Evolutionary conservation across 2,113 vertebrate genomes (phyloP).

Genomic region (Azemiops feae): DNA sequence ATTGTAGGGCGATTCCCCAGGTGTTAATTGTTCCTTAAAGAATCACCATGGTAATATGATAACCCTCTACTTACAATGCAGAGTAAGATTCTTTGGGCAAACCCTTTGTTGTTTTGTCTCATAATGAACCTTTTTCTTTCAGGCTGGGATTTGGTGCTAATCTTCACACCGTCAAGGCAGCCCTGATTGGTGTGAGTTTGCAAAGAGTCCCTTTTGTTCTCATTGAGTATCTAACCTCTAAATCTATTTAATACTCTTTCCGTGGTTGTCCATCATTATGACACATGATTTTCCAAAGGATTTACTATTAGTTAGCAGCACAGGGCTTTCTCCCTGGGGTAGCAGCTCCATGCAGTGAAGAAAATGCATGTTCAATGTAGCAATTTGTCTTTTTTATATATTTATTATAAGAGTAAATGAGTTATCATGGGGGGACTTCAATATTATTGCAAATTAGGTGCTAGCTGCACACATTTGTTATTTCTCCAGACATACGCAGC

Average conservation of each 20-base stretch:
- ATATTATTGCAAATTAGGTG: conserved; percentile 84
- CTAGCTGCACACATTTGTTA: conserved; percentile 77
- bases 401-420: conserved; percentile 86
- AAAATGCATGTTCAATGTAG: conserved; percentile 82
- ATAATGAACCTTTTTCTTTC: conserved; percentile 58
- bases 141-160: conserved; percentile 52
- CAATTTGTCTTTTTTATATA: conserved; percentile 89
- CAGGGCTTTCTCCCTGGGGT: conserved; percentile 78
- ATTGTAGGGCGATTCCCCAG: not conserved
- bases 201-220: conserved; percentile 80
- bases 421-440: conserved; percentile 80
- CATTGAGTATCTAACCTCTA: conserved; percentile 79
- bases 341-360: conserved; percentile 78
- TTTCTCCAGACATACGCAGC: conserved; percentile 71
- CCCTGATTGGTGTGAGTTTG: conserved; percentile 68
- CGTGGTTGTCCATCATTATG: conserved; percentile 83
- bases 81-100: conserved; percentile 37
- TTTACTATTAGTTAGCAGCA: conserved; percentile 82
- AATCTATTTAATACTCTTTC: conserved; percentile 83
- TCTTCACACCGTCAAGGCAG: conserved; percentile 55
- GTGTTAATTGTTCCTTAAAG: conserved; percentile 15
- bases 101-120: conserved; percentile 50
- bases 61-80: not conserved
- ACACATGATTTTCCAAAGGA: conserved; percentile 85
- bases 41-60: not conserved